Evolutionary conservation across 2,113 vertebrate species (phyloP), one percentile per base, ranked within the genome.

Genomic region (Callionymus lyra): DNA sequence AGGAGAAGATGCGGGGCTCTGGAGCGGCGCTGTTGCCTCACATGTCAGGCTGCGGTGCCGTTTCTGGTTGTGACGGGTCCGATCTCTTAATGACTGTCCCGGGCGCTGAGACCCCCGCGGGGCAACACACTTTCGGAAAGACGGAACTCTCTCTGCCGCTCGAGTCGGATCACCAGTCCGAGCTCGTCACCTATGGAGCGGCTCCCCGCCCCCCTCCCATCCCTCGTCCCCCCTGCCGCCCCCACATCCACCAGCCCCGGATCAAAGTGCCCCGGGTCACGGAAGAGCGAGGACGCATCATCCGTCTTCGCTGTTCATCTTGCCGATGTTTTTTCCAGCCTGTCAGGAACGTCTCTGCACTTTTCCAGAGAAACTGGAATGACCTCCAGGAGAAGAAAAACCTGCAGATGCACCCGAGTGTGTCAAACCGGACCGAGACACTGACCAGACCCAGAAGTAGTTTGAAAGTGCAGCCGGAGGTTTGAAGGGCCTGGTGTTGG

Each of bases 251-350:
- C 59, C 68, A 59, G 63, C 57, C 57, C 54, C 44, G 34, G 59
- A 52, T 72, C 53, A 70, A 59, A 71, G 6, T 6, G 72, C 80
- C 72, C 34, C 2, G 1, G 69, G 80, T 49, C 2, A 38, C 4
- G 31, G 6, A 32, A 12, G 50, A 53, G 44, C 45, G n/a, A n/a
- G n/a, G n/a, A n/a, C n/a, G n/a, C 41, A 65, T 59, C n/a, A 31
- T 27, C 52, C 8, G 34, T 34, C 53, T 51, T 74, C 64, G 53
- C 63, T 12, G 49, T 67, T 82, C 71, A 72, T 79, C 76, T 63
- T 57, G 61, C 47, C 54, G 44, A 82, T 77, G 63, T 73, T 72
- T 73, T 53, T 42, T 59, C 56, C 69, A 77, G 65, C 71, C 65
- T 72, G 73, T 82, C 77, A 79, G 17, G 39, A 33, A 51, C 68